phyloP scores from a whole-genome alignment of 2,888 invertebrate genomes.

The Yponomeuta sedellus region DNA sequence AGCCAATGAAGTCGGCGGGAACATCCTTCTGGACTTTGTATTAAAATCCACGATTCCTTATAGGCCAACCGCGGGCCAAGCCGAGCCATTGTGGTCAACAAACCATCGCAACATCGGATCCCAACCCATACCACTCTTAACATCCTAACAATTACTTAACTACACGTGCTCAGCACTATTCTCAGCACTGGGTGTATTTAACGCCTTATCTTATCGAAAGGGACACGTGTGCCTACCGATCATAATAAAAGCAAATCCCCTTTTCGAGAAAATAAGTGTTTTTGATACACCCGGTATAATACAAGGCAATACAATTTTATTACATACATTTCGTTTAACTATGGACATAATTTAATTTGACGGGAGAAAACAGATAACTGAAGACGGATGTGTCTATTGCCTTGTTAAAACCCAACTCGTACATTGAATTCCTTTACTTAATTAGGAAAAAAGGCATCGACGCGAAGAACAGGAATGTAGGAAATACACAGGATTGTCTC shows the following conservation, averaged over 20 bases:
- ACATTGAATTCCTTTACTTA: neutral
- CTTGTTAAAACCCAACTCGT: neutral
- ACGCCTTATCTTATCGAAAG: no score
- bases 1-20: no score
- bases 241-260: no score
- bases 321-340: neutral
- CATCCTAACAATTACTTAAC: slow-evolving; percentile 10
- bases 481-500: neutral
- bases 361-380: neutral
- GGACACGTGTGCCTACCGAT: no score
- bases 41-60: no score
- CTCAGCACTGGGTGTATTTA: no score
- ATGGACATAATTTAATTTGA: slow-evolving; percentile 5
- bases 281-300: slow-evolving; percentile 2
- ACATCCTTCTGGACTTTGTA: no score
- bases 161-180: slow-evolving; percentile 12
- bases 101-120: neutral
- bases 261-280: no score
- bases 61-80: no score
- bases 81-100: neutral
- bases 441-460: neutral
- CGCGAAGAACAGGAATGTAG: neutral
- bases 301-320: slow-evolving; percentile 14
- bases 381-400: neutral
- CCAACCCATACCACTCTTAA: neutral